Base-by-base conservation (phyloP, 1,140 invertebrate species). In the Drosophila equinoxialis region DNA sequence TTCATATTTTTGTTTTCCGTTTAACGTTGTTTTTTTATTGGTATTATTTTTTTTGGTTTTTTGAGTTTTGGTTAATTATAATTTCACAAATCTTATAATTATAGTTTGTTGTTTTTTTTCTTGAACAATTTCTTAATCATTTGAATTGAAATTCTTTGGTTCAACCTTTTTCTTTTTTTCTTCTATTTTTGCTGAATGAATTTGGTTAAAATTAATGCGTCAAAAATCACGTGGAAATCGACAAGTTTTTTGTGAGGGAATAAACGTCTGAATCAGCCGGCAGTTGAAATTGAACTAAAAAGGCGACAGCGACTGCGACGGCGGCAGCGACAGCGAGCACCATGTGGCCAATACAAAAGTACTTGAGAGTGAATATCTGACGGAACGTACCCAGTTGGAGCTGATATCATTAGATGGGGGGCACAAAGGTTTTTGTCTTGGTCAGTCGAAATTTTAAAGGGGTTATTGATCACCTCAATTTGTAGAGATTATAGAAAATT, bases 231-330 rank as follows among this genome's bases (percentile, higher is more conserved):
- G 84, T 83, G 83, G 79, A 57, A 48, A 54, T 10, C 62, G 39
- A 68, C 30, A 57, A 51, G 68, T 70, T 65, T 68, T 54, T 70
- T 65, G 66, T 54, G 55, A 48, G 41, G 39, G 54, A 11, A 41
- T 65, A 57, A 61, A 85, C 83, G 81, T 87, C 83, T 81, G 65
- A 77, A 59, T 74, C 84, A 65, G 72, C 84, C 83, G 83, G 83
- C 83, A 78, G 73, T 83, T 80, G 57, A 72, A 77, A 77, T 77
- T 78, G 41, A 71, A 86, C 76, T 87, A 66, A 86, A 51, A 81
- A 67, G 63, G 51, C 61, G 39, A 58, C 59, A 26, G 58, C 66
- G 60, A 48, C 37, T 51, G 51, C 61, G 42, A 58, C 59, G 26
- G 26, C 45, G 10, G 10, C 61, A 54, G 76, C n/a, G 26, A 30